These are phyloP conservation scores for Antedon bifida DNA, from an alignment of 35 echinoderm and acorn worm genomes.

Conservation along the genomic window DNA sequence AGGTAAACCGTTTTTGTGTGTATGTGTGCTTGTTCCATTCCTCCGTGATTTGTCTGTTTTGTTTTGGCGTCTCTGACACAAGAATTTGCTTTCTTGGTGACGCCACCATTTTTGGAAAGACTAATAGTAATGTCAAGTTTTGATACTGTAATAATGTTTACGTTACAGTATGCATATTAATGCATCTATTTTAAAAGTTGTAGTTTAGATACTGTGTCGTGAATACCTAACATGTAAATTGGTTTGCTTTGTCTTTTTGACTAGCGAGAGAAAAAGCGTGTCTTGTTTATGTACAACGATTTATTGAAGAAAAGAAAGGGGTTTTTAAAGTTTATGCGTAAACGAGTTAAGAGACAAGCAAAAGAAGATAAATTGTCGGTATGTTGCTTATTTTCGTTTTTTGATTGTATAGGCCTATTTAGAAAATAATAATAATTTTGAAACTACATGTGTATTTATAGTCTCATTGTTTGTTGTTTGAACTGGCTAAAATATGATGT, in stretches of 20 bases:
- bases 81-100: no score
- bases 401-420: neutral
- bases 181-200: no score
- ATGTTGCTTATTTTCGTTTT: neutral
- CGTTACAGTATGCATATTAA: no score
- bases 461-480: neutral
- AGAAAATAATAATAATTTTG: neutral
- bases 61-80: no score
- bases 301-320: constrained; percentile 42
- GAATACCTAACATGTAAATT: neutral
- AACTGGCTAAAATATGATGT: neutral
- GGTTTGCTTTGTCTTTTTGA: neutral
- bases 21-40: no score
- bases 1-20: constrained; percentile 38
- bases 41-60: no score
- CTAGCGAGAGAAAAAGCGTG: constrained; percentile 66
- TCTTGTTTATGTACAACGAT: constrained; percentile 79
- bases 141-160: no score
- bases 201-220: neutral
- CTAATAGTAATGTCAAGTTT: no score
- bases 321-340: constrained; percentile 44
- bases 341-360: constrained; percentile 38
- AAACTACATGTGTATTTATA: neutral
- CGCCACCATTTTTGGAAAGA: no score
- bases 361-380: constrained; percentile 59